These are phyloP conservation scores for Melanotaenia pygmaea DNA, from an alignment of 2,797 vertebrate genomes.

Conservation along the genomic window DNA sequence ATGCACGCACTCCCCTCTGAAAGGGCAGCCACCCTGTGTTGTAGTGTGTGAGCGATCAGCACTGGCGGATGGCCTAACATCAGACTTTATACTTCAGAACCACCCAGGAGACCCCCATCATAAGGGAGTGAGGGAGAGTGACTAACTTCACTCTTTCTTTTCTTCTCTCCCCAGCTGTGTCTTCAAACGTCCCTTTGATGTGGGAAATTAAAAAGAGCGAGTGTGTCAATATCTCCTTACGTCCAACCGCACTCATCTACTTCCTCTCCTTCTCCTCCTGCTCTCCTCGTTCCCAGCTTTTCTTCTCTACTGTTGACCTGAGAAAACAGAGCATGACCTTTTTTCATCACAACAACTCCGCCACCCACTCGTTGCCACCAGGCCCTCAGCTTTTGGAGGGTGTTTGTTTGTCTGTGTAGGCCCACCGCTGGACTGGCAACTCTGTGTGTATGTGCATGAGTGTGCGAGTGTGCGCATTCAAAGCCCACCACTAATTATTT, in stretches of 20 bases:
- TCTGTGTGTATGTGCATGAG: slow-evolving; percentile 64
- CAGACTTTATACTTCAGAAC: slow-evolving; percentile 67
- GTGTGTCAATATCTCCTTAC: slow-evolving; percentile 88
- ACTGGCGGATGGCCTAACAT: slow-evolving; percentile 63
- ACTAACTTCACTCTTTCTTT: slow-evolving; percentile 90
- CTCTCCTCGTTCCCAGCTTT: slow-evolving; percentile 60
- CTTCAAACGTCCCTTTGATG: slow-evolving; percentile 89
- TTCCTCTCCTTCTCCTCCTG: slow-evolving; percentile 70
- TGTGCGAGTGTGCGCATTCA: slow-evolving; percentile 58
- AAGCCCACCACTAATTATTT: slow-evolving; percentile 78
- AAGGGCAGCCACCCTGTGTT: slow-evolving; percentile 56
- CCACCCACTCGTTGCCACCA: slow-evolving; percentile 66
- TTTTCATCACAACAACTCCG: slow-evolving; percentile 63
- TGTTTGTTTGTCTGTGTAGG: slow-evolving; percentile 75
- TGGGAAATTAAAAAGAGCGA: slow-evolving; percentile 86
- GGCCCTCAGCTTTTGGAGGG: slow-evolving; percentile 56
- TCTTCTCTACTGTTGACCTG: slow-evolving; percentile 76
- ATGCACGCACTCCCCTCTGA: slow-evolving; percentile 43
- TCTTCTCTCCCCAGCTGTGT: slow-evolving; percentile 88
- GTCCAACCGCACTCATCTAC: slow-evolving; percentile 83
- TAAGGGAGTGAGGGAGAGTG: slow-evolving; percentile 83
- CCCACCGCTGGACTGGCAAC: slow-evolving; percentile 69
- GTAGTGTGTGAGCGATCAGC: slow-evolving; percentile 57
- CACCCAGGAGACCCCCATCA: slow-evolving; percentile 87
- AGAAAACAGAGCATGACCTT: slow-evolving; percentile 75